These are phyloP conservation scores for Apotomis turbidana DNA, from an alignment of 2,888 invertebrate genomes.

Conservation along the genomic window DNA sequence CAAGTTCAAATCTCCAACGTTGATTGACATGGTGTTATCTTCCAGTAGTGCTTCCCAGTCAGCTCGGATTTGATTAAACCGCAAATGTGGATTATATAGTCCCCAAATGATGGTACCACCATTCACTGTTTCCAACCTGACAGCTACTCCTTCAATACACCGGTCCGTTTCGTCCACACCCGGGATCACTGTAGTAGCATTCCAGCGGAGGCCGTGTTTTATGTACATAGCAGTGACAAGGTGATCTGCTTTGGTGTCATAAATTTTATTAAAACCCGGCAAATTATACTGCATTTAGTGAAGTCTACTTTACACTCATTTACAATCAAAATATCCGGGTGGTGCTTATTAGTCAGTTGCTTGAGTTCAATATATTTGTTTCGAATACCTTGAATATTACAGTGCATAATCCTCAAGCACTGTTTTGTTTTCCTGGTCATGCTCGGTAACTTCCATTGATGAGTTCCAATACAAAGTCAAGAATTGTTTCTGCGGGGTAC, in stretches of 20 bases:
- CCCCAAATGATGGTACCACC: no score
- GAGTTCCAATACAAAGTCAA: constrained; percentile 1
- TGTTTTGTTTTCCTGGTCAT: background rate
- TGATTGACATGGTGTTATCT: constrained; percentile 1
- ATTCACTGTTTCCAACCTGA: no score
- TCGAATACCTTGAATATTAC: background rate
- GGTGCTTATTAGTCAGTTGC: background rate
- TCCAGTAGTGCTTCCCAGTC: constrained; percentile 7
- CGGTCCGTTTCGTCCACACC: no score
- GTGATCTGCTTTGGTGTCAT: background rate
- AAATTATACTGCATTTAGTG: background rate
- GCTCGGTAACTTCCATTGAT: constrained; percentile 2
- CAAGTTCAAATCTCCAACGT: constrained; percentile 13
- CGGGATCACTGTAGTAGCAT: no score
- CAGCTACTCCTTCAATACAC: no score
- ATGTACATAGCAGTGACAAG: constrained; percentile 6
- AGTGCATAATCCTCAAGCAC: constrained; percentile 1
- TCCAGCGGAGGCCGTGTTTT: background rate
- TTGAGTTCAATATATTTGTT: background rate
- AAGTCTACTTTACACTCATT: constrained; percentile 8
- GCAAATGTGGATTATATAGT: no score
- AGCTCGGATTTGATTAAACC: background rate
- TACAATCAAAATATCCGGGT: background rate
- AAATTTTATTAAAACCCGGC: background rate
- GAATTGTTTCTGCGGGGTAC: background rate